Base-by-base conservation (phyloP, 2,113 vertebrate genomes). In the Osmerus mordax region DNA sequence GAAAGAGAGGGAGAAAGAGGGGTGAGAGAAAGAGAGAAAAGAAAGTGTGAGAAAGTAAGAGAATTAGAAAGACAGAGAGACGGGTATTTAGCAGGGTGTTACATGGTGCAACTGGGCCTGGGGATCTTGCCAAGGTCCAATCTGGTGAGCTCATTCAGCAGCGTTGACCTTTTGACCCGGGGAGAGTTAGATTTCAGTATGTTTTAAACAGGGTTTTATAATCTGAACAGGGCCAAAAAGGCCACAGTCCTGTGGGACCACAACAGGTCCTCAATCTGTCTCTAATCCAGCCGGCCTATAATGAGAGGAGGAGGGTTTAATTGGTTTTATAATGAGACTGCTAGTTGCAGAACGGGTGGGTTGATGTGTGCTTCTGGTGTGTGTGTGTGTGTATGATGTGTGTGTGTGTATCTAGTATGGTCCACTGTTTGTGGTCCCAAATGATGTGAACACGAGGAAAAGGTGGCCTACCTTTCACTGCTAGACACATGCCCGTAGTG, bases 291-390 rank as follows among this genome's bases (percentile, higher is more conserved):
- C 67, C 71, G 65, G 87, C 83, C 76, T 68, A 75, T 84, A 83
- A 90, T 86, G 84, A 86, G 81, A 83, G 61, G 73, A 86, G 78
- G 78, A 63, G 14, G 67, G 68, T 87, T 89, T 89, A 89, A 90
- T 88, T 88, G 79, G 81, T 85, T 89, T 89, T 87, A 89, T 89
- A 89, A 90, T 87, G 86, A 87, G 79, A 25, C 70, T 79, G 80
- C 80, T 79, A 77, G 68, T 78, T 82, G 75, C 62, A 47, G 41
- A 47, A 47, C 8, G 41, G 41, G 41, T 47, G 41, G 41, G 41
- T 47, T 47, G 41, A 47, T 47, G 77, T 72, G 32, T 7, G 29
- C 5, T 1, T 32, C 29, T 32, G 1, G 32, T 36, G 32, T 7
- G 32, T 36, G 32, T 36, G 32, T 36, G 32, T 36, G 32, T 25